Evolutionary conservation across 2,113 vertebrate species (phyloP), one percentile per base, ranked within the genome.

Genomic region (Morphnarchus princeps): DNA sequence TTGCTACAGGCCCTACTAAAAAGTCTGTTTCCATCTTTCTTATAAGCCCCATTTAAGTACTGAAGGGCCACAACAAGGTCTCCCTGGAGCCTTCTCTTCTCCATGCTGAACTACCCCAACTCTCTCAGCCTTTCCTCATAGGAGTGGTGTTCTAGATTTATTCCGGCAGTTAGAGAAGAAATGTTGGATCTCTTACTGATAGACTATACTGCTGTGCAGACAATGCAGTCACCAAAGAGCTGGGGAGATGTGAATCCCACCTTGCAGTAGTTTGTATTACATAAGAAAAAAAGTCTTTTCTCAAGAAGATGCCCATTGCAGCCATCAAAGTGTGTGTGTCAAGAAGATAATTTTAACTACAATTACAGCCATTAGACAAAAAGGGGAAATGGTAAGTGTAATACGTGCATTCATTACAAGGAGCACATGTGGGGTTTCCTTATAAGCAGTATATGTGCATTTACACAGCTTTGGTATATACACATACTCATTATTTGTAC

Each of bases 311-410:
- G 3, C 13, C 9, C 24, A 11, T 15, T 59, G 26, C 17, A 45
- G 16, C 7, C 26, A 69, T 26, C 3, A 71, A 66, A 77, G 4
- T 24, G 7, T 1, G 0, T 42, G 10, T 12, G 7, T n/a, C 34
- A 66, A n/a, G 55, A 74, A 55, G 18, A 43, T 20, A 45, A 61
- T 70, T 82, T 82, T 83, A 40, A 43, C 31, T 59, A 25, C 17
- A 12, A 1, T 6, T 89, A 58, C 0, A 2, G 8, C 15, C 16
- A 38, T 34, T 32, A 73, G 28, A 62, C 18, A 49, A 58, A 74
- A 77, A 72, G n/a, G 6, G 21, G 20, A 45, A 1, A 4, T 12
- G 1, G 3, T 66, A 87, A 61, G 9, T 17, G 21, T 66, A 81
- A 72, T 31, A 70, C 0, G 0, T 74, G 19, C 7, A 58, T 73